A percentile compares a stretch with the other conserved stretches of the same genome.
phyloP scores from a whole-genome alignment of 2,888 invertebrate species.

The Auanema freiburgensis region DNA sequence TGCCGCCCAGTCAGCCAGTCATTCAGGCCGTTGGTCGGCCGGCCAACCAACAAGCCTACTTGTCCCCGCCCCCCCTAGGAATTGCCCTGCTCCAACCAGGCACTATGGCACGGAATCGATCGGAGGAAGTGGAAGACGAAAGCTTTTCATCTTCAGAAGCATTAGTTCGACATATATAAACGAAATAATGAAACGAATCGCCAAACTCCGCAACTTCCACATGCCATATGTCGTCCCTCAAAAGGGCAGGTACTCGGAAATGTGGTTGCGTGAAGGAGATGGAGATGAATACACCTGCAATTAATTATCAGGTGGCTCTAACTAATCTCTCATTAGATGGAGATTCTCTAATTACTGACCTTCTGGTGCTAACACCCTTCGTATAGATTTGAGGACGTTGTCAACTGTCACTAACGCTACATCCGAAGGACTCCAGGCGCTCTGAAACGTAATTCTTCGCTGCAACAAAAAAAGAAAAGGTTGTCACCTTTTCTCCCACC shows the following conservation, averaged over 20 bases:
- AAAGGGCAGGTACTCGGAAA: slow-evolving; percentile 64
- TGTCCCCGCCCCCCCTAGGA: too few relatives aligned
- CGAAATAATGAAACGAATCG: slow-evolving; percentile 50
- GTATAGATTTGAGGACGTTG: slow-evolving; percentile 61
- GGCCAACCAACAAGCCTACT: too few relatives aligned
- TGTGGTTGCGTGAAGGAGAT: slow-evolving; percentile 68
- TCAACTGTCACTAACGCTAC: slow-evolving; percentile 42
- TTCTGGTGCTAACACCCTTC: slow-evolving; percentile 54
- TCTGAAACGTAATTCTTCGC: slow-evolving; percentile 24
- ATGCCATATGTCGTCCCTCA: slow-evolving; percentile 41
- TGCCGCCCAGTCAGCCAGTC: too few relatives aligned
- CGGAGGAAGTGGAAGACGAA: slow-evolving; percentile 5
- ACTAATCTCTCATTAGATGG: background rate
- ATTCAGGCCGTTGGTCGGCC: too few relatives aligned
- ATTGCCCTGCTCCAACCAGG: slow-evolving; percentile 17
- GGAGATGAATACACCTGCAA: slow-evolving; percentile 43
- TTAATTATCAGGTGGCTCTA: background rate
- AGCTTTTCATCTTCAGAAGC: slow-evolving; percentile 2
- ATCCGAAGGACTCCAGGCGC: slow-evolving; percentile 50
- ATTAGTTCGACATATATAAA: slow-evolving; percentile 44
- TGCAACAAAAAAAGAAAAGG: too few relatives aligned
- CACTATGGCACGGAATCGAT: slow-evolving; percentile 22
- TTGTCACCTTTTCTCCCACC: slow-evolving; percentile 58
- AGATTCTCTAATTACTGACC: slow-evolving; percentile 27
- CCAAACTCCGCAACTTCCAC: slow-evolving; percentile 48